A percentile compares a stretch with the other conserved stretches of the same genome.
These are phyloP conservation scores for Pollenia amentaria DNA, from an alignment of 2,888 invertebrate genomes.

Conservation along the genomic window DNA sequence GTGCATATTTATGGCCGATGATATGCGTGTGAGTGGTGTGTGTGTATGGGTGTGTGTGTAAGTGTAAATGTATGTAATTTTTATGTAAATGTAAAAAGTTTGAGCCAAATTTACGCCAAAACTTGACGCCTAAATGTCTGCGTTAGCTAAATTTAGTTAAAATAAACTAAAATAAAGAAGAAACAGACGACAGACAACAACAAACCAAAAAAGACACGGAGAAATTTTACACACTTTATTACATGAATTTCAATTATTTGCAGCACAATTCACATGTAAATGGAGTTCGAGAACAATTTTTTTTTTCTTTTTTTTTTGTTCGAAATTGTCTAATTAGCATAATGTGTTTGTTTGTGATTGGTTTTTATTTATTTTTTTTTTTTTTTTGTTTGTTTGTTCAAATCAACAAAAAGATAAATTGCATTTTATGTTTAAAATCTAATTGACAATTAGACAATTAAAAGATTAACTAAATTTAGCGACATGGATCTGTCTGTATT, in stretches of 20 bases:
- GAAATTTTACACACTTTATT: conserved; percentile 43
- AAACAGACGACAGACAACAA: conserved; percentile 4
- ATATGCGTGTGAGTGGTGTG: neutral
- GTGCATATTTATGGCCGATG: conserved; percentile 9
- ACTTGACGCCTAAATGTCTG: conserved; percentile 75
- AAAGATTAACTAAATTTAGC: conserved; percentile 27
- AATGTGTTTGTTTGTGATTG: conserved; percentile 16
- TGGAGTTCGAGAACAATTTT: conserved; percentile 44
- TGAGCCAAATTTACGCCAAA: conserved; percentile 67
- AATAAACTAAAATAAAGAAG: conserved; percentile 6
- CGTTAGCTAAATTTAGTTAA: conserved; percentile 73
- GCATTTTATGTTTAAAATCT: conserved; percentile 37
- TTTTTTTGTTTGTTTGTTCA: neutral
- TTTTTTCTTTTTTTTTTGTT: conserved; percentile 40
- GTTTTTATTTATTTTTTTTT: neutral
- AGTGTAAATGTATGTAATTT: conserved; percentile 28
- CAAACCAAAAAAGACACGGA: conserved; percentile 5
- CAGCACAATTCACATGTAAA: conserved; percentile 21
- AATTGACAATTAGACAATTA: conserved; percentile 61
- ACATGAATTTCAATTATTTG: conserved; percentile 27
- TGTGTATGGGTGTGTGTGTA: neutral
- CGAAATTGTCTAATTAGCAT: conserved; percentile 48
- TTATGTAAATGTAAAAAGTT: conserved; percentile 52
- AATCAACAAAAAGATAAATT: conserved; percentile 57
- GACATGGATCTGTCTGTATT: neutral